Conservation (phyloP, 2,888 invertebrate species). For the Petrolisthes manimaculis region DNA sequence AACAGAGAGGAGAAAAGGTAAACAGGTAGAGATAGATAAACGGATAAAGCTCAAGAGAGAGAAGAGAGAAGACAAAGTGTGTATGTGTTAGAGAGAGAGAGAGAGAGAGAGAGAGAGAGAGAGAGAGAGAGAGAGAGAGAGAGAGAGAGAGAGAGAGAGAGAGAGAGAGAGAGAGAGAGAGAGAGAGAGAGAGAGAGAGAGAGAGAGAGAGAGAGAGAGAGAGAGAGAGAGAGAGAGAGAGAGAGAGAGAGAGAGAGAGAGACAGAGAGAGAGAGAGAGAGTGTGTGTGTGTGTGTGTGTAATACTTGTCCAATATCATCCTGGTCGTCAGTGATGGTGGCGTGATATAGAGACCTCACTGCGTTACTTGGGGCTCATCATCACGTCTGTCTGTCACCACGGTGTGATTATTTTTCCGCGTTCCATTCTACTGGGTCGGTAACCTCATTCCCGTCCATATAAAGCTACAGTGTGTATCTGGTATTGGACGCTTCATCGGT, state of each 20-base stretch:
- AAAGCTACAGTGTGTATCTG: too few species aligned
- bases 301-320: not conserved
- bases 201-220: conserved; percentile 15
- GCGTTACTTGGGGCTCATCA: too few species aligned
- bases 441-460: too few species aligned
- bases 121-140: not conserved
- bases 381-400: too few species aligned
- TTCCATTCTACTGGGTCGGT: too few species aligned
- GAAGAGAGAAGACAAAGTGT: not conserved
- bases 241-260: not conserved
- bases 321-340: not conserved
- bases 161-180: not conserved
- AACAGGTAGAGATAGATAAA: too few species aligned
- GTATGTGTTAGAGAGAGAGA: not conserved
- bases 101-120: not conserved
- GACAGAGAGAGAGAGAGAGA: not conserved
- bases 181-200: conserved; percentile 26
- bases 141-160: not conserved
- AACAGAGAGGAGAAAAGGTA: not conserved
- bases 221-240: not conserved
- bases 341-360: too few species aligned
- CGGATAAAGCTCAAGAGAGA: too few species aligned
- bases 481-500: too few species aligned
- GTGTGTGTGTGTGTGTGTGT: not conserved
- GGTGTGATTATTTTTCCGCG: too few species aligned